Percentiles rank a stretch among this genome's conserved stretches.
phyloP scores from a whole-genome alignment of 2,797 vertebrate species.

The Podarcis lilfordi region DNA sequence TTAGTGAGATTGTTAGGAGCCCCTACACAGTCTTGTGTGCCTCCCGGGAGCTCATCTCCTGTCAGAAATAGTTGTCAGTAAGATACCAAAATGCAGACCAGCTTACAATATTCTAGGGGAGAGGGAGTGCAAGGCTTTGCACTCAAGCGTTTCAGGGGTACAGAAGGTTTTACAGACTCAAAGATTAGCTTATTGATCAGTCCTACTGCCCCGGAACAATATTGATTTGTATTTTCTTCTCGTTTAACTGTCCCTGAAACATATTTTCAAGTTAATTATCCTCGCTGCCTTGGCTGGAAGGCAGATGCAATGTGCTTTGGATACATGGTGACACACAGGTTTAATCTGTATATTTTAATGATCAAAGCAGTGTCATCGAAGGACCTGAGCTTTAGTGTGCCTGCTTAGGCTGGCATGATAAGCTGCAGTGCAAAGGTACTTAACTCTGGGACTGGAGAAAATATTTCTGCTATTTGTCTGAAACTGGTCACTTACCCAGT shows the following conservation, averaged over 20 bases:
- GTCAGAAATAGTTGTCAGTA: conserved; percentile 35
- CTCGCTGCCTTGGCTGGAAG: conserved; percentile 22
- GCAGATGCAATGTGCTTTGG: conserved; percentile 25
- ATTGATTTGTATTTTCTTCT: conserved; percentile 51
- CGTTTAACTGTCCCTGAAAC: conserved; percentile 35
- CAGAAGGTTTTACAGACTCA: conserved; percentile 41
- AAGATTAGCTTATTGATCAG: conserved; percentile 45
- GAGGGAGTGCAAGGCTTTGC: conserved; percentile 30
- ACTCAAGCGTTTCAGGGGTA: conserved; percentile 27
- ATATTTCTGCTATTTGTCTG: conserved; percentile 2
- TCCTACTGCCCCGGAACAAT: conserved; percentile 45
- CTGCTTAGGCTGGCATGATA: conserved; percentile 4
- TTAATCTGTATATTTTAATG: conserved; percentile 32
- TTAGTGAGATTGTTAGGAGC: conserved; percentile 35
- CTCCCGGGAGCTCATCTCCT: conserved; percentile 18
- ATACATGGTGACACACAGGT: conserved; percentile 7
- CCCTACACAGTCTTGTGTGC: neutral
- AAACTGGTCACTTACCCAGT: neutral
- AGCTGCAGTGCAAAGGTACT: conserved; percentile 16
- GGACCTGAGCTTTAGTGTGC: conserved; percentile 1
- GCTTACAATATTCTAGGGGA: neutral
- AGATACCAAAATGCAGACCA: conserved; percentile 14
- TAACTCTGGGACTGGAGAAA: conserved; percentile 68
- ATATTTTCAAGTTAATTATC: conserved; percentile 43
- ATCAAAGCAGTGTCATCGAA: conserved; percentile 26